Conservation (phyloP, 2,888 invertebrate species). For the Oligia fasciuncula region DNA sequence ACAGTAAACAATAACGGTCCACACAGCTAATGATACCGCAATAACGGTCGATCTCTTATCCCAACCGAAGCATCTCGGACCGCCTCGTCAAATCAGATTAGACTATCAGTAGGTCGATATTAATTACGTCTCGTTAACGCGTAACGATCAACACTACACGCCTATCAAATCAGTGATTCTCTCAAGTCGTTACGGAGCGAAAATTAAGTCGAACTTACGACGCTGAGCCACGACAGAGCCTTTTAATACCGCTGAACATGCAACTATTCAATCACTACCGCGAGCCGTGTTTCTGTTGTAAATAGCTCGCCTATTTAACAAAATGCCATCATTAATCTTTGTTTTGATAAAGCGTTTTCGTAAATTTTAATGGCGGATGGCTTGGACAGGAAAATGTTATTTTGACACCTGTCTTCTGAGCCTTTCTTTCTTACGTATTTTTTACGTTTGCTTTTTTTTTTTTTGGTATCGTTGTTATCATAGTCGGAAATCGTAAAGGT, state of each 20-base stretch:
- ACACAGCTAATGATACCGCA: constrained; percentile 28
- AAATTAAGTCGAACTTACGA: constrained; percentile 83
- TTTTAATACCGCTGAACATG: constrained; percentile 83
- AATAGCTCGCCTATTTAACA: constrained; percentile 65
- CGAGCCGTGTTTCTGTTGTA: constrained; percentile 69
- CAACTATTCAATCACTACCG: constrained; percentile 83
- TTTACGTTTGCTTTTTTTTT: constrained; percentile 20
- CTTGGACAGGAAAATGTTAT: constrained; percentile 34
- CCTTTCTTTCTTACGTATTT: not conserved
- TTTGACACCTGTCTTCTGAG: constrained; percentile 21
- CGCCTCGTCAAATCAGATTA: constrained; percentile 50
- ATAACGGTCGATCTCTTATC: constrained; percentile 39
- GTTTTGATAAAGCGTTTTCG: constrained; percentile 61
- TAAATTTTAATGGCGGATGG: constrained; percentile 40
- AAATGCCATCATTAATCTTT: constrained; percentile 66
- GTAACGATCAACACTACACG: constrained; percentile 75
- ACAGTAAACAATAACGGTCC: constrained; percentile 21
- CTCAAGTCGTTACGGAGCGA: constrained; percentile 78
- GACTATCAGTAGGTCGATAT: constrained; percentile 52
- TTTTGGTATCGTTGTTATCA: not conserved
- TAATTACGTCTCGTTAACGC: constrained; percentile 67
- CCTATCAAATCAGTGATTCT: constrained; percentile 75
- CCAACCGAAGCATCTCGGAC: constrained; percentile 30
- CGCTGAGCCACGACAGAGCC: constrained; percentile 75
- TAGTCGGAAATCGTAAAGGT: constrained; percentile 6